Evolutionary conservation across 1,140 invertebrate genomes (phyloP), one percentile per base, ranked within the genome.

Genomic region (Psilanteris sp.): DNA sequence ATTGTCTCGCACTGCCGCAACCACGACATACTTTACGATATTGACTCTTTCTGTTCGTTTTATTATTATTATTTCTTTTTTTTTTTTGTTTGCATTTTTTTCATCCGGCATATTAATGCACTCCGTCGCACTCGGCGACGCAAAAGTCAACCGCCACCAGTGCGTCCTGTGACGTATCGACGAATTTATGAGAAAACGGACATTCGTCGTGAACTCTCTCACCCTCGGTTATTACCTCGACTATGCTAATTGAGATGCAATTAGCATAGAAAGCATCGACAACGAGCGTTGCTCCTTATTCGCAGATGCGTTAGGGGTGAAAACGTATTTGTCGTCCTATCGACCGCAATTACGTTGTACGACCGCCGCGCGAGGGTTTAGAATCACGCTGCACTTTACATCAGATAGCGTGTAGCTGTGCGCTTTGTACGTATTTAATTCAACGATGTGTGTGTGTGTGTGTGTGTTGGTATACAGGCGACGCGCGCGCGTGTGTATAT

Each of bases 141-240:
- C 50, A 44, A 44, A 59, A 73, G 70, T 59, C 34, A 73, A 59
- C 59, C 26, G 70, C 29, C 52, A 7, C 44, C 34, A 66, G 48
- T 32, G 62, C 24, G 67, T 9, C 54, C 46, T 62, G n/a, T n/a
- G 75, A 70, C 78, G 61, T 83, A 87, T 88, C 85, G 85, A 88
- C 79, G 85, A 88, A 88, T 88, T 88, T 88, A 88, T 80, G 86
- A 88, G 77, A 76, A 87, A 87, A 86, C 85, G 83, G 80, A 85
- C 82, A 61, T 62, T 74, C 77, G 73, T 61, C 54, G 77, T 78
- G 68, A 79, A 81, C 76, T 81, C 77, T 78, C 55, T 75, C 70
- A 75, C 72, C 64, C 50, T 70, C 52, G 37, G 52, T 81, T 83
- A 83, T 78, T 74, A 80, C 78, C 79, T 66, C 72, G 76, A 71